Evolutionary conservation across 1,140 invertebrate genomes (phyloP).

Genomic region (Leptopilina boulardi): DNA sequence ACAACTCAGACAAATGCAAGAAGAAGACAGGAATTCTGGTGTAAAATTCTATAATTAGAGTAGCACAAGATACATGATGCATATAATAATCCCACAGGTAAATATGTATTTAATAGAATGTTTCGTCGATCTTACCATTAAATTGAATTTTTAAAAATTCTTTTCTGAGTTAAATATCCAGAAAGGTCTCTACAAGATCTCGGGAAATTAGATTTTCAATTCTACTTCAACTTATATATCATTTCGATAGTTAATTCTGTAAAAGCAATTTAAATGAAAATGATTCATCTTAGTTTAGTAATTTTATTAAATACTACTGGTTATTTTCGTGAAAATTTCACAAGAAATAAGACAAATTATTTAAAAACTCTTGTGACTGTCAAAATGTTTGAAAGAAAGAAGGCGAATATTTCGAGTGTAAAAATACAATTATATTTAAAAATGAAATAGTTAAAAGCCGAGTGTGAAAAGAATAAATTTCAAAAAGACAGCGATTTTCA

Average conservation of each 20-base stretch:
- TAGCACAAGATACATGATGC: slow-evolving; percentile 47
- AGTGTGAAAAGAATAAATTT: neutral
- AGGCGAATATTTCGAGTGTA: neutral
- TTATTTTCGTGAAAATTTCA: neutral
- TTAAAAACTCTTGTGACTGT: neutral
- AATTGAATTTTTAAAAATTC: slow-evolving; percentile 14
- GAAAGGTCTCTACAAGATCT: slow-evolving; percentile 20
- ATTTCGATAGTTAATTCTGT: neutral
- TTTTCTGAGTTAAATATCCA: slow-evolving; percentile 4
- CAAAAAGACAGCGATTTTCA: neutral
- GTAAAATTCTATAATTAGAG: slow-evolving; percentile 49
- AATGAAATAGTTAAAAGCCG: neutral
- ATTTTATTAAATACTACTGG: slow-evolving; percentile 12
- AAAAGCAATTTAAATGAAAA: neutral
- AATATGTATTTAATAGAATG: neutral
- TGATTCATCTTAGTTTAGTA: neutral
- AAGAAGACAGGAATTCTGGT: slow-evolving; percentile 34
- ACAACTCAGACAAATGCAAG: neutral
- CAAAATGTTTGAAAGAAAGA: neutral
- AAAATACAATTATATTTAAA: neutral
- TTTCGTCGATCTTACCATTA: slow-evolving; percentile 3
- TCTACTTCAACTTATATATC: neutral
- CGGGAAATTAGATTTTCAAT: neutral
- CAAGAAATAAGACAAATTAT: neutral
- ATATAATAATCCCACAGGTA: slow-evolving; percentile 41